Evolutionary conservation across 2,113 vertebrate genomes (phyloP), one percentile per base, ranked within the genome.

Genomic region (Salvelinus alpinus): DNA sequence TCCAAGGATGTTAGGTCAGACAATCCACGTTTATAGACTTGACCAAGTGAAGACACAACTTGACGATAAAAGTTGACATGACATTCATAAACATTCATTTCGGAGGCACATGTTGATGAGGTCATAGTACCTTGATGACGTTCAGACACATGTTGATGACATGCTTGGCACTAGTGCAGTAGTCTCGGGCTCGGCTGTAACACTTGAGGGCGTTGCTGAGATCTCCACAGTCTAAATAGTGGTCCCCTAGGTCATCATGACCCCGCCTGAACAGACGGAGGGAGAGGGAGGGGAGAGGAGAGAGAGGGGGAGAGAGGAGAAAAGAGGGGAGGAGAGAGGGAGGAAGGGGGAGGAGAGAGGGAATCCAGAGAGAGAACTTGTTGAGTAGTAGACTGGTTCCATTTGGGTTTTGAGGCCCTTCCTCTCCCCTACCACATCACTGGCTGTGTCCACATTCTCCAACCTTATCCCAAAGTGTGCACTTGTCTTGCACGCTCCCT

Each of bases 131-230:
- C 98, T 99, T 99, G 92, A 99, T 99, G 81, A 99, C 97, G 59
- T 99, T 99, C 88, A 99, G 95, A 92, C 98, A 99, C 98, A 99
- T 99, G 90, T 99, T 99, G 87, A 99, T 99, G 84, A 99, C 97
- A 3, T 99, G 97, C 79, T 99, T 99, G 85, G 97, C 97, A 73
- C 97, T 99, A 87, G 98, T 99, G 88, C 98, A 99, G 92, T 99
- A 99, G 90, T 99, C 98, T 78, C 98, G 93, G 85, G 98, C 97
- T 84, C 98, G 90, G 0, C 97, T 99, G 82, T 99, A 99, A 88
- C 98, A 99, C 87, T 99, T 99, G 34, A 99, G 95, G 75, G 98
- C 98, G 0, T 99, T 99, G 90, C 97, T 99, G 77, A 99, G 97
- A 91, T 99, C 98, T 44, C 98, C 98, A 57, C 98, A 99, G 89